Percentiles rank a stretch among this genome's conserved stretches.
phyloP scores from a whole-genome alignment of 2,888 invertebrate genomes.

The Acheta domesticus region DNA sequence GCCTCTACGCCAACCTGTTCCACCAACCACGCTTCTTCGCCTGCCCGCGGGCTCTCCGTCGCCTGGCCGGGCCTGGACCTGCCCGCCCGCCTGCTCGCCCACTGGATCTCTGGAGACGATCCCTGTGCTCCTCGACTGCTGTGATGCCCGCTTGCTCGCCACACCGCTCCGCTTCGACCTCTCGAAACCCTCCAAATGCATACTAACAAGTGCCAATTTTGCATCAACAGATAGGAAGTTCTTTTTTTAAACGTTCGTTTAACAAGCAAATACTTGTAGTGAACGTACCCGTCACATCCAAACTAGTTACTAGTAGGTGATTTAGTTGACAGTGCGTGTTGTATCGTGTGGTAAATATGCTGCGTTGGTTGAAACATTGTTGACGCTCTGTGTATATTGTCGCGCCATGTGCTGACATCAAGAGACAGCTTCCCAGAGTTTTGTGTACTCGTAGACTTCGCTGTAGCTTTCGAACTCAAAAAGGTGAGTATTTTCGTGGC shows the following conservation, averaged over 20 bases:
- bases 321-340: background rate
- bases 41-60: too few species aligned
- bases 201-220: background rate
- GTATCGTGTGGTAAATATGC: background rate
- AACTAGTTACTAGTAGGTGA: background rate
- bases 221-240: background rate
- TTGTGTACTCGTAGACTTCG: background rate
- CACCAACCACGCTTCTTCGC: too few species aligned
- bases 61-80: too few species aligned
- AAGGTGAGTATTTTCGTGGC: slow-evolving; percentile 1
- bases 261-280: too few species aligned
- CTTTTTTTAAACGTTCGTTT: background rate
- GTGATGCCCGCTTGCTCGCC: too few species aligned
- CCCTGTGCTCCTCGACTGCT: too few species aligned
- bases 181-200: background rate
- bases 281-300: too few species aligned
- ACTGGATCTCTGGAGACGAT: too few species aligned
- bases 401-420: background rate
- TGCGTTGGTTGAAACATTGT: background rate
- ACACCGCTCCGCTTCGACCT: background rate
- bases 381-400: background rate
- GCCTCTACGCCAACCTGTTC: background rate
- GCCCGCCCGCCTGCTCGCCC: too few species aligned
- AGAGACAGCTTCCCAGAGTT: background rate
- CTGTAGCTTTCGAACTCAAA: background rate